Conservation (phyloP, 2,888 invertebrate genomes). For the Tipula vernalis region DNA sequence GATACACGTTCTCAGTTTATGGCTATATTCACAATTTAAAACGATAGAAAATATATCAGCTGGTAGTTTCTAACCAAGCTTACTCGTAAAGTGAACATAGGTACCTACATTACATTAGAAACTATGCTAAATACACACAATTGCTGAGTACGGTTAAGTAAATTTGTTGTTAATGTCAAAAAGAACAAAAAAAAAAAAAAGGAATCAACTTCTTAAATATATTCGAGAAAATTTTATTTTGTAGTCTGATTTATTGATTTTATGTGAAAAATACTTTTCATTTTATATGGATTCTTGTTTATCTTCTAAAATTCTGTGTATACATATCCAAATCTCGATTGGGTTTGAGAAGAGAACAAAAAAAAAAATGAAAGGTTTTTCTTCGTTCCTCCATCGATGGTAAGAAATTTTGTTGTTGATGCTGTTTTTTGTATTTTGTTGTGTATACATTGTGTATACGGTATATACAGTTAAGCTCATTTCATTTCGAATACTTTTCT, state of each 20-base stretch:
- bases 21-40: too few relatives aligned
- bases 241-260: neutral
- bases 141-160: too few relatives aligned
- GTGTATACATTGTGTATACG: neutral
- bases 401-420: neutral
- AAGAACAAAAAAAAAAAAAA: neutral
- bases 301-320: neutral
- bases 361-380: neutral
- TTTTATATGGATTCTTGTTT: neutral
- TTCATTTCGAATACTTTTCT: neutral
- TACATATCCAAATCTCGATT: neutral
- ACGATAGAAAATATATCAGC: too few relatives aligned
- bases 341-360: neutral
- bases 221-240: neutral
- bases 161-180: neutral
- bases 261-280: neutral
- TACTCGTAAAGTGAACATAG: too few relatives aligned
- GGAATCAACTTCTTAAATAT: neutral
- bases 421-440: neutral
- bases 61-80: too few relatives aligned
- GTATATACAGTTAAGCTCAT: neutral
- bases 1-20: too few relatives aligned
- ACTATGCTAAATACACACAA: too few relatives aligned
- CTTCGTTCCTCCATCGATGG: neutral
- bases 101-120: too few relatives aligned